phyloP scores from a whole-genome alignment of 2,797 vertebrate genomes.

The Cossypha dichroa region DNA sequence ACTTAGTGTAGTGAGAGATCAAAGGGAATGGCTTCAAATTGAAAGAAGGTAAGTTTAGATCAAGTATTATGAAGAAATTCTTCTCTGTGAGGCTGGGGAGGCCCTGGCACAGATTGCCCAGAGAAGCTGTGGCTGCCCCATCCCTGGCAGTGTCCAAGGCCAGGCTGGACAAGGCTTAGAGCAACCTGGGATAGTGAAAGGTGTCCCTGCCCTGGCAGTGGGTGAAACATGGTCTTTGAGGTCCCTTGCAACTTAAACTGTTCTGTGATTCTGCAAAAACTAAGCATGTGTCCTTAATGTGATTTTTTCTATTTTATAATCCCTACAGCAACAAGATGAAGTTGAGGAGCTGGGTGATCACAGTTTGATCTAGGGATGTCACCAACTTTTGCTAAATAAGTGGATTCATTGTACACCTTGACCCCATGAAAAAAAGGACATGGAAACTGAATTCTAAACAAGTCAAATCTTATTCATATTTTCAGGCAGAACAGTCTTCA shows the following conservation, averaged over 20 bases:
- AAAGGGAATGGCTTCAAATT: background rate
- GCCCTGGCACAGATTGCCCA: background rate
- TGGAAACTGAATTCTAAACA: slow-evolving; percentile 57
- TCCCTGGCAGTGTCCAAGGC: background rate
- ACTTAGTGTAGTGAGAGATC: background rate
- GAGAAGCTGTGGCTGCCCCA: background rate
- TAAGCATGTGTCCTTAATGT: background rate
- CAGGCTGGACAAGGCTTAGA: accelerated
- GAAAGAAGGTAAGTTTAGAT: background rate
- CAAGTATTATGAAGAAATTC: background rate
- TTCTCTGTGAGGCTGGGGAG: background rate
- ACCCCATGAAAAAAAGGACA: background rate
- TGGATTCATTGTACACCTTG: background rate
- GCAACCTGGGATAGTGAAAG: background rate
- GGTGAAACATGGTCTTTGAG: background rate
- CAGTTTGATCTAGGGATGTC: slow-evolving; percentile 49
- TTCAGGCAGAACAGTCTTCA: slow-evolving; percentile 22
- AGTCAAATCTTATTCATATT: slow-evolving; percentile 60
- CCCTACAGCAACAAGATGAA: slow-evolving; percentile 22
- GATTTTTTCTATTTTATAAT: slow-evolving; percentile 31
- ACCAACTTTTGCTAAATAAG: slow-evolving; percentile 29
- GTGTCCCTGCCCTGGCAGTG: background rate
- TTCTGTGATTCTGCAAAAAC: background rate
- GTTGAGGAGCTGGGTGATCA: slow-evolving; percentile 20
- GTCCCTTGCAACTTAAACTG: background rate